Evolutionary conservation across 2,113 vertebrate genomes (phyloP).

Genomic region (Gallinago paraguaiae): DNA sequence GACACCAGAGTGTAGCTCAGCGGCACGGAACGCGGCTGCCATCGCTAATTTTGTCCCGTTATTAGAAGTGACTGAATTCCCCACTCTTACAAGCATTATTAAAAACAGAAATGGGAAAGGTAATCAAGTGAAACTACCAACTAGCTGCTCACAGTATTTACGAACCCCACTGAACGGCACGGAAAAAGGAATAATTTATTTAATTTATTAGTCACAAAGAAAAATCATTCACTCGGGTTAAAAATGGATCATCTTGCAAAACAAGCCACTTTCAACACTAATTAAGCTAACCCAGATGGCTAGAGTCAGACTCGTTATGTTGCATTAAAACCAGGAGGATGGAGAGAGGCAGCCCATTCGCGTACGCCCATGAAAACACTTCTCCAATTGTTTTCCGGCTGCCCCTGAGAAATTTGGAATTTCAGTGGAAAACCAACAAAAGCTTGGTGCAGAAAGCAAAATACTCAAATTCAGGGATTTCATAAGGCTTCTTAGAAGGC

Average conservation of each 20-base stretch:
- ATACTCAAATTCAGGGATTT: not conserved
- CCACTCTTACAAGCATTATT: constrained; percentile 45
- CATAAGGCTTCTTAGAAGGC: not conserved
- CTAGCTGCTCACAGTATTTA: constrained; percentile 56
- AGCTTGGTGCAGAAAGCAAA: not conserved
- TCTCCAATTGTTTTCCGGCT: not conserved
- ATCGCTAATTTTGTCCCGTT: not conserved
- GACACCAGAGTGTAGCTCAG: not conserved
- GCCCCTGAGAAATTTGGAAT: not conserved
- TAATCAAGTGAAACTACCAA: constrained; percentile 72
- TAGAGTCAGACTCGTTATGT: not conserved
- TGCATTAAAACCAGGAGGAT: not conserved
- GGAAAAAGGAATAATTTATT: constrained; percentile 57
- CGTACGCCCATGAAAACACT: not conserved
- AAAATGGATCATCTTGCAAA: constrained; percentile 69
- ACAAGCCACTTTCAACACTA: constrained; percentile 50
- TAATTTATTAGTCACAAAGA: constrained; percentile 71
- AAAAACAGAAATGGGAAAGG: constrained; percentile 70
- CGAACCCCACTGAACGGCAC: not conserved
- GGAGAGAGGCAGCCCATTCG: not conserved
- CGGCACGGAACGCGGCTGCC: not conserved
- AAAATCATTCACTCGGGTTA: constrained; percentile 66
- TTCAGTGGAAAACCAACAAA: not conserved
- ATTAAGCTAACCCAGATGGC: constrained; percentile 50
- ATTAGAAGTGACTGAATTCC: constrained; percentile 60